Evolutionary conservation across 2,797 vertebrate genomes (phyloP).

Genomic region (Cynopterus sphinx): DNA sequence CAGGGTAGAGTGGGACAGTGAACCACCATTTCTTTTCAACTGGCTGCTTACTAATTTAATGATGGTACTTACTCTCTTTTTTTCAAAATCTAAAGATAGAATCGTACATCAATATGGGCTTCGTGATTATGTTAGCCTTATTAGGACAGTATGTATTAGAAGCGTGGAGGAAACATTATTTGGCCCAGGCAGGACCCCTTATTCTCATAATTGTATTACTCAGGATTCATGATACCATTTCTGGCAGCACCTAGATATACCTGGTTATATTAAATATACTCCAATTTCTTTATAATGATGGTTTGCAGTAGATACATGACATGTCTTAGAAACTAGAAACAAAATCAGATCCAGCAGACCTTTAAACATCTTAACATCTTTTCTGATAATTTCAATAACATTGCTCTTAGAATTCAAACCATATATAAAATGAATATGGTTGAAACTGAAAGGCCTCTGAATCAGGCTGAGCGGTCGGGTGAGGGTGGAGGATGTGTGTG

Average conservation of each 20-base stretch:
- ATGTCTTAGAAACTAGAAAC: not conserved
- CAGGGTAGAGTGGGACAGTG: not conserved
- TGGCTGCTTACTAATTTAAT: not conserved
- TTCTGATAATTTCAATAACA: not conserved
- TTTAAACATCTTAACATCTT: not conserved
- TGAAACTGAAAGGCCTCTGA: not conserved
- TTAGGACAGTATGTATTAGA: not conserved
- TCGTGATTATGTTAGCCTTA: not conserved
- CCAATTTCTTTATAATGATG: not conserved
- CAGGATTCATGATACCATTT: not conserved
- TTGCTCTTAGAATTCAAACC: not conserved
- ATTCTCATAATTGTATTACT: not conserved
- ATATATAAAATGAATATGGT: not conserved
- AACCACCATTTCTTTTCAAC: not conserved
- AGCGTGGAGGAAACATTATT: not conserved
- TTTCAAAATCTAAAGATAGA: not conserved
- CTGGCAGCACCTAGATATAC: not conserved
- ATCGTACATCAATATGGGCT: not conserved
- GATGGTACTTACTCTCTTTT: not conserved
- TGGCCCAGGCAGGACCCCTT: not conserved
- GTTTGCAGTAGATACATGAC: not conserved
- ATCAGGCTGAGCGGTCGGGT: not conserved
- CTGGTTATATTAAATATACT: not conserved
- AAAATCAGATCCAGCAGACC: not conserved
- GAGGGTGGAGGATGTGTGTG: not conserved